These are phyloP conservation scores for Caenorhabditis sp. DNA, from an alignment of 2,888 invertebrate species.

Conservation along the genomic window DNA sequence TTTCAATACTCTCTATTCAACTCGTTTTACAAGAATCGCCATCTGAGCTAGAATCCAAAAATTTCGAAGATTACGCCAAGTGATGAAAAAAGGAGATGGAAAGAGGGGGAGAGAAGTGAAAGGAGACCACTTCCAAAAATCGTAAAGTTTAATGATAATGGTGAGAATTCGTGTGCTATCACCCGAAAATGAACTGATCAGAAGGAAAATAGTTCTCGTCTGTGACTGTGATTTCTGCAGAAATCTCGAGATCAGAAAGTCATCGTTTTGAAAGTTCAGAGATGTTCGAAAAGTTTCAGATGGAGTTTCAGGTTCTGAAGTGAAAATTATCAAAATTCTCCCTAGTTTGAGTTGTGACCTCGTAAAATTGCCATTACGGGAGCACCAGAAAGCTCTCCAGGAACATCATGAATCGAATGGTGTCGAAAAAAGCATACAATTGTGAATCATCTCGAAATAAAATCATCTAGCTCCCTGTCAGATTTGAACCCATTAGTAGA, in stretches of 20 bases:
- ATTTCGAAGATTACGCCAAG: slow-evolving; percentile 47
- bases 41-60: not conserved
- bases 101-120: slow-evolving; percentile 9
- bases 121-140: slow-evolving; percentile 40
- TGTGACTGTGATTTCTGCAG: not conserved
- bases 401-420: too few species aligned
- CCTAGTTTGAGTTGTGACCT: too few species aligned
- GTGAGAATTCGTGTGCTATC: slow-evolving; percentile 56
- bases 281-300: too few species aligned
- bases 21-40: not conserved
- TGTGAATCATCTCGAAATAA: not conserved
- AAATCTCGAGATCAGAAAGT: not conserved
- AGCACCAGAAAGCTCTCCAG: too few species aligned
- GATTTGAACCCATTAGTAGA: not conserved
- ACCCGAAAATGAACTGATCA: slow-evolving; percentile 20
- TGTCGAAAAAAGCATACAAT: too few species aligned
- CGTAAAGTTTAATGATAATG: slow-evolving; percentile 63
- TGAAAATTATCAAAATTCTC: too few species aligned
- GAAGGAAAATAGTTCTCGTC: slow-evolving; percentile 20
- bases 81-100: slow-evolving; percentile 39
- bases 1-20: slow-evolving; percentile 12
- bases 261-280: too few species aligned
- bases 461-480: too few species aligned
- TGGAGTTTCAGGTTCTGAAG: too few species aligned
- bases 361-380: too few species aligned